These are phyloP conservation scores for Pygocentrus nattereri DNA, from an alignment of 2,797 vertebrate genomes.

Conservation along the genomic window DNA sequence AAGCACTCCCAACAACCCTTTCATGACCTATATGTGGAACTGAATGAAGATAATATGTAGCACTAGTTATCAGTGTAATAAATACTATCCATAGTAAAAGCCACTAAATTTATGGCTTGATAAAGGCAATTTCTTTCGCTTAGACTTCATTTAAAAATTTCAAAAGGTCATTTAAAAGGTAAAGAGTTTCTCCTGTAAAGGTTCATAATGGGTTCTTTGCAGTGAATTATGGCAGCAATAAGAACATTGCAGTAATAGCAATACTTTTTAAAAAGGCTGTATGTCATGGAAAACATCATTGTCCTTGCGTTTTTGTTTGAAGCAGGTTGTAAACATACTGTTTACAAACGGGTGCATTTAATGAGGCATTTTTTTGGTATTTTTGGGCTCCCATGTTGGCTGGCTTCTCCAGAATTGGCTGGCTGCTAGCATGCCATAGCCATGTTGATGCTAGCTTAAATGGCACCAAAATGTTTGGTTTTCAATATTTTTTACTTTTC, in stretches of 20 bases:
- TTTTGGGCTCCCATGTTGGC: too few species aligned
- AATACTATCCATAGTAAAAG: not conserved
- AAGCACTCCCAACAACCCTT: not conserved
- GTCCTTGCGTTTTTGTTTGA: too few species aligned
- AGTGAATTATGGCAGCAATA: not conserved
- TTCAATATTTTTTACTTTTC: too few species aligned
- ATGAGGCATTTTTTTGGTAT: too few species aligned
- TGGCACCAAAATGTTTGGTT: too few species aligned
- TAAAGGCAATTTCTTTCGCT: not conserved
- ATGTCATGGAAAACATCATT: not conserved
- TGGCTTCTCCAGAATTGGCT: too few species aligned
- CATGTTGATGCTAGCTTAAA: too few species aligned
- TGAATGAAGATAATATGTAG: conserved; percentile 2
- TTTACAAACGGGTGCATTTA: too few species aligned
- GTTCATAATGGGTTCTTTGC: not conserved
- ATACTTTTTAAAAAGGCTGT: not conserved
- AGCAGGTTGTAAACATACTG: too few species aligned
- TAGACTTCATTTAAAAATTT: not conserved
- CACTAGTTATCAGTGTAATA: conserved; percentile 7
- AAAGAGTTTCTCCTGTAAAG: not conserved
- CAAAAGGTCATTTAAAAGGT: not conserved
- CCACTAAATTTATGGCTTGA: not conserved
- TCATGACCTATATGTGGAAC: not conserved
- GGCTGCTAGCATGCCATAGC: too few species aligned
- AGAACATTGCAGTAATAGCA: not conserved